Evolutionary conservation across 2,113 vertebrate species (phyloP).

Genomic region (Girardinichthys multiradiatus): DNA sequence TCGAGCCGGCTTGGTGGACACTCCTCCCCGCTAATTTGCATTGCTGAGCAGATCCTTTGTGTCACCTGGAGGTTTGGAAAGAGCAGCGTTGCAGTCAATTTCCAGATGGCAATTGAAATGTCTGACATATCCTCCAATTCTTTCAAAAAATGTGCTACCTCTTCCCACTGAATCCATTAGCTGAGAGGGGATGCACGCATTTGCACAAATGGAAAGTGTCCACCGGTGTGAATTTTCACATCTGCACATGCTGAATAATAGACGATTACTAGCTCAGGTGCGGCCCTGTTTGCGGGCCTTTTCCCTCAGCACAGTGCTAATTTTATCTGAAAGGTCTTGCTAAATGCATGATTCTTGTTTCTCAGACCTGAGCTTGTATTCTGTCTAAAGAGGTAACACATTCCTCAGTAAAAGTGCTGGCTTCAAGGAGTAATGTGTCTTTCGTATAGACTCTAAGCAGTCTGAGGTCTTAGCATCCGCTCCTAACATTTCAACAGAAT

Average conservation of each 20-base stretch:
- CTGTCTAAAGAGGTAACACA: conserved; percentile 46
- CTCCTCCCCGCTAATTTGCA: conserved; percentile 59
- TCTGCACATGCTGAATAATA: conserved; percentile 77
- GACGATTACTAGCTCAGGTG: conserved; percentile 66
- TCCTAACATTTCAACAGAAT: conserved; percentile 54
- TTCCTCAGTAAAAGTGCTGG: conserved; percentile 41
- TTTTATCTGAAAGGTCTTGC: conserved; percentile 31
- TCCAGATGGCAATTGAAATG: conserved; percentile 62
- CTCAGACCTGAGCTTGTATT: conserved; percentile 38
- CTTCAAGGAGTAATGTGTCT: conserved; percentile 61
- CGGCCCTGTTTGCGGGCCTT: conserved; percentile 27
- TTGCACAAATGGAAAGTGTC: conserved; percentile 67
- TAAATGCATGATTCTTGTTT: conserved; percentile 66
- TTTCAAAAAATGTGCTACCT: conserved; percentile 27
- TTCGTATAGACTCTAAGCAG: conserved; percentile 47
- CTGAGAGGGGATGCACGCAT: conserved; percentile 1
- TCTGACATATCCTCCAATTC: conserved; percentile 56
- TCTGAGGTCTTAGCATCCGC: conserved; percentile 59
- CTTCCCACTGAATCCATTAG: conserved; percentile 68
- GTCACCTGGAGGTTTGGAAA: conserved; percentile 66
- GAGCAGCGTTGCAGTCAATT: conserved; percentile 53
- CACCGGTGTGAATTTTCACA: conserved; percentile 73
- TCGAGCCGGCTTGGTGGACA: conserved; percentile 40
- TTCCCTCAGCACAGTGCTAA: conserved; percentile 45
- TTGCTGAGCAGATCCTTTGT: conserved; percentile 57